Evolutionary conservation across 2,113 vertebrate genomes (phyloP).

Genomic region (Bolborhynchus lineola): DNA sequence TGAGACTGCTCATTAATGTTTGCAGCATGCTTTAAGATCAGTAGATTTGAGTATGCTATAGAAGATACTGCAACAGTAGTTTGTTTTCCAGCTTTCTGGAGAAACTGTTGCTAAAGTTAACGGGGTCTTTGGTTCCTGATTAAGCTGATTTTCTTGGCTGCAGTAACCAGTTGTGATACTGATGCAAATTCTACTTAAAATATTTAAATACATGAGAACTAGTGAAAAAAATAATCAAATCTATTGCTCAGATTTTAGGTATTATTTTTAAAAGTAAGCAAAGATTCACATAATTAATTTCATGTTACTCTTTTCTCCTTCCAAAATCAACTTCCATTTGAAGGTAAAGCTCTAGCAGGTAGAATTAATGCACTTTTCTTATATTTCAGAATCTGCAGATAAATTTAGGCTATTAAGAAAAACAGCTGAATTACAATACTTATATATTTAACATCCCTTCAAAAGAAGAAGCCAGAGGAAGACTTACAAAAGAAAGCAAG

Average conservation of each 20-base stretch:
- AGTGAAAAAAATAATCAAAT: not conserved
- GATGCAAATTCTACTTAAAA: not conserved
- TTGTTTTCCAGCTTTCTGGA: not conserved
- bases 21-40: not conserved
- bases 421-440: not conserved
- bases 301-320: not conserved
- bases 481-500: not conserved
- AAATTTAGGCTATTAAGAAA: not conserved
- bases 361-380: not conserved
- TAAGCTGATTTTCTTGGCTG: not conserved
- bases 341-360: not conserved
- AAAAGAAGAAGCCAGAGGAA: not conserved
- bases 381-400: not conserved
- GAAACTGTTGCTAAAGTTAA: not conserved
- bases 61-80: not conserved
- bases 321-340: not conserved
- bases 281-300: not conserved
- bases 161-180: not conserved
- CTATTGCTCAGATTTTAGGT: not conserved
- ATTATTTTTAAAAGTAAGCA: not conserved
- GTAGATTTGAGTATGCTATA: not conserved
- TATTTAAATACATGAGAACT: not conserved
- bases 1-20: slow-evolving; percentile 21
- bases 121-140: not conserved
- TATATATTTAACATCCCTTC: not conserved